Evolutionary conservation across 2,113 vertebrate genomes (phyloP), one percentile per base, ranked within the genome.

Genomic region (Phrynocephalus versicolor): DNA sequence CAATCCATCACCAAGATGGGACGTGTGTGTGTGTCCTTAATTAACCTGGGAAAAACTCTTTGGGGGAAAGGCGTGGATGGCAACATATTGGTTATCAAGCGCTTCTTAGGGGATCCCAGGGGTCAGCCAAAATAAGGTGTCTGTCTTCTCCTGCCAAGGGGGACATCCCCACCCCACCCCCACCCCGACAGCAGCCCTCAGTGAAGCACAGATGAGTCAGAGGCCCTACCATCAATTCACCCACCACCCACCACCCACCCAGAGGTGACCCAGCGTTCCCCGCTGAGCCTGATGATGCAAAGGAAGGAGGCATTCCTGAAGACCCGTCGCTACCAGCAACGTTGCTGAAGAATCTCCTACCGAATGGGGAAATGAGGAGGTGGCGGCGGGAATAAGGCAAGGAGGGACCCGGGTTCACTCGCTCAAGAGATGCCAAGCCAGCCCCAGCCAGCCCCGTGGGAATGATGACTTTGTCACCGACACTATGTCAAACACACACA

Each of bases 301-400:
- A 81, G 65, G 79, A 15, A 81, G 16, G 16, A 93, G 88, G 93
- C 93, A 95, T 96, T 96, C 92, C 93, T 94, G 91, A 93, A 89
- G 45, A 51, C 45, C n/a, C 45, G 45, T 51, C 10, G 45, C 45
- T 51, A 51, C 45, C 45, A 51, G 45, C 45, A 51, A 51, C 45
- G 45, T 51, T 51, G 5, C 45, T 51, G 45, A 51, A 51, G 5
- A 51, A 51, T 51, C 45, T 5, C 45, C 5, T 5, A 5, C 45
- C 45, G 45, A 10, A 51, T 10, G 45, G 45, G 45, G 45, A 51
- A 10, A 10, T 6, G 45, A 51, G n/a, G 45, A 51, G 45, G 45
- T 51, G 10, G 45, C 45, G n/a, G n/a, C n/a, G n/a, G n/a, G n/a
- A n/a, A n/a, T n/a, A n/a, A n/a, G n/a, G n/a, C n/a, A n/a, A n/a